Evolutionary conservation across 2,797 vertebrate species (phyloP), one percentile per base, ranked within the genome.

Genomic region (Phrynocephalus guinanensis): DNA sequence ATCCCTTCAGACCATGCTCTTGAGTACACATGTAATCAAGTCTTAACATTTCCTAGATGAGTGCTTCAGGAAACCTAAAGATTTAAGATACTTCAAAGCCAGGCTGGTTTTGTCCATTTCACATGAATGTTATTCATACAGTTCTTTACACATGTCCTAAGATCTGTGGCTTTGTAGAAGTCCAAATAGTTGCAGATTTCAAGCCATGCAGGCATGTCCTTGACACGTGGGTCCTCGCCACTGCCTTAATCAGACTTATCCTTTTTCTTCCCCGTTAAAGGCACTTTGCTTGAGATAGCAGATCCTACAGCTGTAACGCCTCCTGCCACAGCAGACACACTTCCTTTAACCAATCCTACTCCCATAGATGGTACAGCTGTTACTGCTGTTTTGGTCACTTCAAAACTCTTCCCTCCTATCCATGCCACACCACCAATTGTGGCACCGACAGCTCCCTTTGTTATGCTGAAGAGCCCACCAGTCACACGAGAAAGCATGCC

Each of bases 231-330:
- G 30, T 89, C 79, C 92, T 93, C 90, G 94, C 94, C 94, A 86
- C 77, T 68, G 33, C 60, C 92, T 99, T 97, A 99, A 96, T 99
- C 99, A 95, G 98, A 99, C 95, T 99, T 99, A 97, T 99, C 99
- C 94, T 99, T 99, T 96, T 99, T 99, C 95, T 98, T 96, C 90
- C 98, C 98, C 70, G 98, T 97, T 93, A 98, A 97, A 93, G 98
- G 98, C 96, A 99, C 98, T 98, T 98, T 99, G 96, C 95, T 98
- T 94, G 95, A 98, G 86, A 99, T 98, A 15, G 98, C 98, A 38
- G 98, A 99, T 71, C 99, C 98, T 1, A 99, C 98, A 30, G 98
- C 97, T 13, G 97, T 95, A 73, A 99, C 98, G 16, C 99, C 98
- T 89, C 99, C 98, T 18, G 98, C 98, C 87, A 99, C 98, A 1